These are phyloP conservation scores for Myotis yumanensis DNA, from an alignment of 2,113 vertebrate species.

Conservation along the genomic window DNA sequence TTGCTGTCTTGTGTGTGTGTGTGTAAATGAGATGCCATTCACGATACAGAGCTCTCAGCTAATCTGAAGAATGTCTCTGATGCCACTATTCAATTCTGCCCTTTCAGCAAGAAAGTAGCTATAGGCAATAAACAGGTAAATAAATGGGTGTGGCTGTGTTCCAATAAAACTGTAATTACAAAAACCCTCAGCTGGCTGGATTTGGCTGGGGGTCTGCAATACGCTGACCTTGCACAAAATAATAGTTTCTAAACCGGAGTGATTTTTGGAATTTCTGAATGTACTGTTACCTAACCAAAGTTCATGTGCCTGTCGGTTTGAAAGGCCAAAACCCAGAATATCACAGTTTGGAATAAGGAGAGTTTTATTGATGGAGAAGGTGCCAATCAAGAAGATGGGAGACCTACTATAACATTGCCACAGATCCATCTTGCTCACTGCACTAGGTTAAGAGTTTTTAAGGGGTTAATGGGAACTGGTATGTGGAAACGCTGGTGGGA, in stretches of 20 bases:
- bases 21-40: too few relatives aligned
- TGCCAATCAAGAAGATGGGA: not conserved
- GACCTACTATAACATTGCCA: not conserved
- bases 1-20: too few relatives aligned
- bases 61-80: not conserved
- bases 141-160: not conserved
- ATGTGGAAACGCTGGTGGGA: too few relatives aligned
- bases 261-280: not conserved
- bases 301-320: not conserved
- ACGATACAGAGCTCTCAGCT: not conserved
- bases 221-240: not conserved
- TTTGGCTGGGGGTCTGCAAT: not conserved
- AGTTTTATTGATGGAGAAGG: not conserved
- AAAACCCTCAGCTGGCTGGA: not conserved
- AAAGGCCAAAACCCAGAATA: not conserved
- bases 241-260: not conserved
- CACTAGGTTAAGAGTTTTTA: not conserved
- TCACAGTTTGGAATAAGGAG: not conserved
- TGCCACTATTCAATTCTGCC: not conserved
- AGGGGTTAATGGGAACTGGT: not conserved
- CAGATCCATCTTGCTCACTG: not conserved
- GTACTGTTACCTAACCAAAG: not conserved
- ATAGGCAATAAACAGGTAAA: not conserved
- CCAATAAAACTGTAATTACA: not conserved
- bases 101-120: not conserved